Base-by-base conservation (phyloP, 2,888 invertebrate genomes). In the Eristalis pertinax region DNA sequence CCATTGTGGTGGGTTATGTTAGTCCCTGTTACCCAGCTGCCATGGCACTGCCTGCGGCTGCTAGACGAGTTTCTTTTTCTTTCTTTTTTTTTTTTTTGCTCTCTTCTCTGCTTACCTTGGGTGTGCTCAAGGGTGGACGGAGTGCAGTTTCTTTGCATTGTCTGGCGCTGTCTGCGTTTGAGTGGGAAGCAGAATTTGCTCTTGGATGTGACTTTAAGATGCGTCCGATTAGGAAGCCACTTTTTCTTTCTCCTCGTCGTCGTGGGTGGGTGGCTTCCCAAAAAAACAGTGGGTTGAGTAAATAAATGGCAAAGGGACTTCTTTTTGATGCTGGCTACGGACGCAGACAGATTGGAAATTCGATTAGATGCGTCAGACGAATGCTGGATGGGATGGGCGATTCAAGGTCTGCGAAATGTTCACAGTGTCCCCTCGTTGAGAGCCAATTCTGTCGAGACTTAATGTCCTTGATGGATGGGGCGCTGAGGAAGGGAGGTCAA, bases 141-240 rank as follows among this genome's bases (percentile, higher is more conserved):
- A 64, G 70, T 84, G 79, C 84, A 84, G 35, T 60, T 24, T 67
- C 10, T 60, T 38, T 41, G n/a, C 64, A 41, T 43, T 29, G 58
- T n/a, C 67, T 74, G 74, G 64, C n/a, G n/a, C 77, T 72, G 67
- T 50, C 22, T 50, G 56, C 26, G 10, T 8, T 56, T 24, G 13
- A 58, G 73, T 11, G 32, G 24, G 15, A 32, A 8, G 32, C 32
- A 50, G 60, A n/a, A 22, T 4, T 35, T 60, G 74, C 65, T 78
- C 65, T 13, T 29, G 15, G 43, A 43, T 50, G 60, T 68, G 64
- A 79, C 79, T 84, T 79, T 70, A 79, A 67, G 74, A 74, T 79
- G 70, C 79, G 79, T 79, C 69, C 79, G 69, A 74, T 70, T 65
- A 58, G 79, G 70, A 62, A 69, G 79, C 64, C 79, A 84, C 77